Evolutionary conservation across 2,797 vertebrate genomes (phyloP), one percentile per base, ranked within the genome.

Genomic region (Oreochromis grahami): DNA sequence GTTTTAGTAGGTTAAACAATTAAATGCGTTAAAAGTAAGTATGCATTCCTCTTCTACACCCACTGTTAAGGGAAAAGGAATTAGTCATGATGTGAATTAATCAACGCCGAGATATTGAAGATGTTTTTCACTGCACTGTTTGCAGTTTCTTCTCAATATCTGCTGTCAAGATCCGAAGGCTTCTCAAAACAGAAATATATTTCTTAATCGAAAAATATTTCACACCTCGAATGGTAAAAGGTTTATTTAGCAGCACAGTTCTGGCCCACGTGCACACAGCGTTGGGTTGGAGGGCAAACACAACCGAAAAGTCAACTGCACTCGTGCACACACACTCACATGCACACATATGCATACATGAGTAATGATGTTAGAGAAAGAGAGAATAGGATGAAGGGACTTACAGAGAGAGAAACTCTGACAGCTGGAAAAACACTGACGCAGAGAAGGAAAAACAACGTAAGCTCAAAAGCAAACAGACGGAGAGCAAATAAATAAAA

Each of bases 381-480:
- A 87, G 70, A 89, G 83, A 88, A 89, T 89, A 83, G 56, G 84
- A 92, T 87, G 88, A 90, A 89, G 80, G 72, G 89, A 96, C 95
- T 95, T 95, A 95, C 95, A 96, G 94, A 95, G 50, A 95, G 95
- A 94, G 90, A 95, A 94, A 95, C 93, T 94, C 93, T 96, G 95
- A 95, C 95, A 95, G 94, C 95, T 93, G 84, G 95, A 94, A 91
- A 95, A 93, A 94, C 95, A 95, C 95, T 96, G 92, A 93, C 85
- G 85, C 79, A 83, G 85, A 95, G 91, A 93, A 94, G 89, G 86
- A 92, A 56, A 88, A 93, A 90, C 83, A 89, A 86, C 14, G 14
- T 94, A 85, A 92, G 87, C 87, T 32, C 45, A 85, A 78, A 92
- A 89, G 88, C 88, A 9, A 58, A 90, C 87, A 70, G 85, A 93